Conservation (phyloP, 2,113 vertebrate species). For the Pteronura brasiliensis region DNA sequence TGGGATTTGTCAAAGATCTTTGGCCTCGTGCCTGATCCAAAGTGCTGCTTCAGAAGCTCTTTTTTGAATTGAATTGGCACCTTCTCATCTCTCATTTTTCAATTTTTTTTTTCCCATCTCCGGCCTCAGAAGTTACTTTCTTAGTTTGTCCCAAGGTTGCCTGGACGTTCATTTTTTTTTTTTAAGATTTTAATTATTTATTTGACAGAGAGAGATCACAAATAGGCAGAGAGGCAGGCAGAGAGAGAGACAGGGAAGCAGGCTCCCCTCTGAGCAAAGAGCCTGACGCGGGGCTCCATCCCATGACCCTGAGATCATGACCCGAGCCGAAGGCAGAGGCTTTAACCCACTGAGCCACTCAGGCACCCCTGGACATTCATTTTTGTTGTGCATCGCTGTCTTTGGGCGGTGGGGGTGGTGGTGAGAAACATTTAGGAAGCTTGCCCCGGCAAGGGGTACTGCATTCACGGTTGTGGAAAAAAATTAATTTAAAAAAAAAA, state of each 20-base stretch:
- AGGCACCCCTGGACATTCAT: neutral
- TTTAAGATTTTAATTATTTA: neutral
- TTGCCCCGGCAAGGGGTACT: neutral
- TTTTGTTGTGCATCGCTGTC: neutral
- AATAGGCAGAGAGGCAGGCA: no score
- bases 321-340: no score
- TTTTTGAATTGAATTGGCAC: neutral
- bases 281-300: accelerated
- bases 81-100: neutral
- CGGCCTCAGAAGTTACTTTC: neutral
- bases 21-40: neutral
- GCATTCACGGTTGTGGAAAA: neutral
- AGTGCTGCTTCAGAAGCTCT: neutral
- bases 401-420: neutral
- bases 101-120: neutral
- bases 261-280: no score
- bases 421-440: neutral
- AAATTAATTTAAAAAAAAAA: neutral
- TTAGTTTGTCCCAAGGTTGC: neutral
- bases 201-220: no score
- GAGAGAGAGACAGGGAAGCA: no score
- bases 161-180: neutral
- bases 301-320: no score
- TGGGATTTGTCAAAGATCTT: constrained; percentile 12
- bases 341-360: no score